phyloP scores from a whole-genome alignment of 2,888 invertebrate species.

The Agrochola macilenta region DNA sequence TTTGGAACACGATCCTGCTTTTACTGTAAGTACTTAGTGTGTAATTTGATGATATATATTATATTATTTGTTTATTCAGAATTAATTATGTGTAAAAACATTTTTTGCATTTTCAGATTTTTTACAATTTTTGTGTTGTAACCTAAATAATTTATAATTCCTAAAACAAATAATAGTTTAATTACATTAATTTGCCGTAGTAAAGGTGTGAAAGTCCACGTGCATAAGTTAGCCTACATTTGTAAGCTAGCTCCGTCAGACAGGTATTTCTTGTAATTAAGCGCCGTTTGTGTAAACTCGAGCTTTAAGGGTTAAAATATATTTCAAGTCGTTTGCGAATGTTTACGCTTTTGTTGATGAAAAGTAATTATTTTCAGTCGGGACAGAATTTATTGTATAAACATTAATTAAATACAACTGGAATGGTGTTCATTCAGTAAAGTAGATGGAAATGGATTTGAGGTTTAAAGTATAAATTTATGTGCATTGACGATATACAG shows the following conservation, averaged over 20 bases:
- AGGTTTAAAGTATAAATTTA: not conserved
- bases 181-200: not conserved
- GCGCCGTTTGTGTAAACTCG: constrained; percentile 37
- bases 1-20: constrained; percentile 39
- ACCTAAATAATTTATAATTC: not conserved
- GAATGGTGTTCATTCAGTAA: constrained; percentile 2
- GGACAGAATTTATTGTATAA: not conserved
- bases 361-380: constrained; percentile 17
- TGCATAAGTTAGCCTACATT: constrained; percentile 36
- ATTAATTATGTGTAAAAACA: not conserved
- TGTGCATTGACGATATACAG: not conserved
- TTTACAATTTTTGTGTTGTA: too few species aligned
- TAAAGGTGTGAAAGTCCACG: constrained; percentile 8
- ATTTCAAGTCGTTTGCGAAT: constrained; percentile 33
- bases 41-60: not conserved
- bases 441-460: not conserved
- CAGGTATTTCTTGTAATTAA: constrained; percentile 58
- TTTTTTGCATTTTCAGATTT: not conserved
- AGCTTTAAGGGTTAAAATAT: constrained; percentile 53
- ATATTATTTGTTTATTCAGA: too few species aligned
- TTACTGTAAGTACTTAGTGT: constrained; percentile 52
- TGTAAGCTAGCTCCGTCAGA: constrained; percentile 21
- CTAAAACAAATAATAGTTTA: not conserved
- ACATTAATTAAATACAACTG: constrained; percentile 14
- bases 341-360: constrained; percentile 15